phyloP scores from a whole-genome alignment of 2,113 vertebrate genomes.

The Catagonus wagneri region DNA sequence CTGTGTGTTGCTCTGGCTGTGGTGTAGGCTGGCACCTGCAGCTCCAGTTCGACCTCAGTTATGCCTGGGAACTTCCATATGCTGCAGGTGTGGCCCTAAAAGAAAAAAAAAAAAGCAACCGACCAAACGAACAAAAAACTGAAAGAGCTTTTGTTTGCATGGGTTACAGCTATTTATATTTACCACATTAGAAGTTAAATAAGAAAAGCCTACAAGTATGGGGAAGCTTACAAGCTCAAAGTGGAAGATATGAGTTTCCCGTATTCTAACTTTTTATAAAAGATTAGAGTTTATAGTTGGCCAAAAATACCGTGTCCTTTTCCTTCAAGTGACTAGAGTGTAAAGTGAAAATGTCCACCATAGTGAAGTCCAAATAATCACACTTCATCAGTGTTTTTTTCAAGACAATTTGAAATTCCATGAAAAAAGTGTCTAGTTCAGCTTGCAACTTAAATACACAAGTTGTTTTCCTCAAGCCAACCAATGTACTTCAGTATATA shows the following conservation, averaged over 20 bases:
- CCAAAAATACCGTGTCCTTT: background rate
- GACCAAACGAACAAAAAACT: no score
- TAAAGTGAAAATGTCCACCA: conserved; percentile 5
- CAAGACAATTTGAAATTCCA: background rate
- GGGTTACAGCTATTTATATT: background rate
- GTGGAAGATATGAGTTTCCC: background rate
- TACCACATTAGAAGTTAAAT: background rate
- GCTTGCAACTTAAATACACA: background rate
- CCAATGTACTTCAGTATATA: background rate
- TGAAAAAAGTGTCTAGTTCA: background rate
- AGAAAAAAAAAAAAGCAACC: no score
- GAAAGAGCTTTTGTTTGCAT: background rate
- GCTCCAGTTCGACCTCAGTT: no score
- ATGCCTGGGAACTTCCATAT: no score
- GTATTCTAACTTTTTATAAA: background rate
- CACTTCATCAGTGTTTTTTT: background rate
- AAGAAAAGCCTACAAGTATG: background rate
- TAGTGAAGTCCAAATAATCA: background rate
- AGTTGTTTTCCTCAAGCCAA: background rate
- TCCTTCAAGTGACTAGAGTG: conserved; percentile 30
- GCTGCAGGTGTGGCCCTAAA: no score
- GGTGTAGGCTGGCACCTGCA: no score
- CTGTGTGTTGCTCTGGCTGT: no score
- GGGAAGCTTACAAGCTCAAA: background rate
- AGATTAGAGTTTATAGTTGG: background rate